Evolutionary conservation across 1,140 invertebrate species (phyloP).

Genomic region (Hetaerina americana): DNA sequence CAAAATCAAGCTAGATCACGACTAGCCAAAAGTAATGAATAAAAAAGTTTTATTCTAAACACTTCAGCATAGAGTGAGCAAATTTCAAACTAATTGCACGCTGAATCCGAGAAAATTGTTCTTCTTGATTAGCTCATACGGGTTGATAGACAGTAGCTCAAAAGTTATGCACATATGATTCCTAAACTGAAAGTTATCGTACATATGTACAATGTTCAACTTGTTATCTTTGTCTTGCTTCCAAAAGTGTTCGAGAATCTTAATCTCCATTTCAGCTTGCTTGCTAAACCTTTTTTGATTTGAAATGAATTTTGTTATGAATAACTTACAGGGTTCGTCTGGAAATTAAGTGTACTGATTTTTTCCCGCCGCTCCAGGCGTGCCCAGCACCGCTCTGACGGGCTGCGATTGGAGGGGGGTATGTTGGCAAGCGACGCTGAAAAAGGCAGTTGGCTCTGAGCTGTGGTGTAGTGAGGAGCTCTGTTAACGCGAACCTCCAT

Average conservation of each 20-base stretch:
- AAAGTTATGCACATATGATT: constrained; percentile 99
- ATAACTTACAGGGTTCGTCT: too few species aligned
- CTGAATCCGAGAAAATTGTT: constrained; percentile 99
- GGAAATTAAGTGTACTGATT: too few species aligned
- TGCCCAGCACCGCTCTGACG: too few species aligned
- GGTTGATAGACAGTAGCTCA: constrained; percentile 94
- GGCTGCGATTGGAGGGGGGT: too few species aligned
- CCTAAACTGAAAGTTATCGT: constrained; percentile 94
- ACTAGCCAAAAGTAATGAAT: too few species aligned
- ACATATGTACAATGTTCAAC: constrained; percentile 99
- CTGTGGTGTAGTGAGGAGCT: too few species aligned
- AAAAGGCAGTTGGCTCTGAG: too few species aligned
- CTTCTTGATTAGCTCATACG: constrained; percentile 99
- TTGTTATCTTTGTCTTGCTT: constrained; percentile 96
- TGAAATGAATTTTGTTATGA: constrained; percentile 97
- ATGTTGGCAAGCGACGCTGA: too few species aligned
- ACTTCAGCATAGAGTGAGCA: constrained; percentile 92
- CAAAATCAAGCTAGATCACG: too few species aligned
- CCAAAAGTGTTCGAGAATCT: constrained; percentile 88
- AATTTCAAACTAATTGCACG: constrained; percentile 94
- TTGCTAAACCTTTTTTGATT: constrained; percentile 98
- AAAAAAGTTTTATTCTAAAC: too few species aligned
- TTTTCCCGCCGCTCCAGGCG: too few species aligned
- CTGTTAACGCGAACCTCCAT: too few species aligned
- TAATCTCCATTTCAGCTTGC: constrained; percentile 98